Base-by-base conservation (phyloP, 1,140 invertebrate species). In the Heliconius hewitsoni region DNA sequence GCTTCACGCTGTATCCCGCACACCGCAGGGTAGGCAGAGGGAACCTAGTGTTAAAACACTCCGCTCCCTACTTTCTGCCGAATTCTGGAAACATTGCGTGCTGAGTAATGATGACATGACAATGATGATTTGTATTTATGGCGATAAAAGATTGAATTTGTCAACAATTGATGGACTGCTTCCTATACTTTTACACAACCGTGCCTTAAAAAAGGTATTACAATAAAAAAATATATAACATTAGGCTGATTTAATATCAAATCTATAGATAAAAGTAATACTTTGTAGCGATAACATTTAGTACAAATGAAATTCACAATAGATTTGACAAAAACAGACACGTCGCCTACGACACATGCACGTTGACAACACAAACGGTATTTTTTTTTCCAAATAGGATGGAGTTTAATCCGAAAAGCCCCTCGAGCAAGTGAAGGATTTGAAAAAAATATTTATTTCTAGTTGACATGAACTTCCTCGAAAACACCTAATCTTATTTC, bases 351-450 rank as follows among this genome's bases (percentile, higher is more conserved):
- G 86, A 71, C 70, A 46, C 73, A 74, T 76, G 52, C 71, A 52
- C 71, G 80, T 82, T 74, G 79, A 87, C 87, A 89, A 89, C 73
- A 80, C 80, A 50, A 55, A 78, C 1, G 30, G 81, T 85, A 72
- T 82, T 79, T 86, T 88, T 84, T 46, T 46, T 88, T 75, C 70
- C 46, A 81, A 86, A 85, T 75, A 85, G 86, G 86, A 89, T 89
- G 81, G 85, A 92, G 82, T 86, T 88, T 91, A 90, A 92, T 92
- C 89, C 86, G 81, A 89, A 92, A 90, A 91, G 89, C 89, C 87
- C 89, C 82, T 76, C 73, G 71, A 85, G 89, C 89, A 84, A 90
- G 83, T 82, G 85, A 85, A 82, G 84, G 76, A 71, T 83, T 30
- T 84, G 85, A 86, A 88, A 89, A 91, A 90, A 89, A 89, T 86